Conservation (phyloP, 2,888 invertebrate species). For the Trachelus troglodyta region DNA sequence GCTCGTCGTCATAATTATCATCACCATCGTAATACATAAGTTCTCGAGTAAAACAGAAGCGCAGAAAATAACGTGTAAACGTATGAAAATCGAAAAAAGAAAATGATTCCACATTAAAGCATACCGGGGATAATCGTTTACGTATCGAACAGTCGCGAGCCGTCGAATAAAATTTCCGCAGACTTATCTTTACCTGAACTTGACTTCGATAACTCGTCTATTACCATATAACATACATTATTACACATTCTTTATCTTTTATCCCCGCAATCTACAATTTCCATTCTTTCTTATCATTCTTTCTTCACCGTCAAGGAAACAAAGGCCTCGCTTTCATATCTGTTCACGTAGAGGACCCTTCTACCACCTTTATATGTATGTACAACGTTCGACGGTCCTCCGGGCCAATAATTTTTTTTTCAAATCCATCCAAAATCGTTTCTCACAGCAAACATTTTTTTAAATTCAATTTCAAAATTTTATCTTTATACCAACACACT, state of each 20-base stretch:
- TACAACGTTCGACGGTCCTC: slow-evolving; percentile 22
- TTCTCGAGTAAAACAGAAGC: slow-evolving; percentile 43
- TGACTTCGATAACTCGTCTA: slow-evolving; percentile 1
- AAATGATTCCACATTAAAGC: slow-evolving; percentile 8
- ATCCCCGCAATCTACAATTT: background rate
- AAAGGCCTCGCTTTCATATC: background rate
- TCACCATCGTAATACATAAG: slow-evolving; percentile 31
- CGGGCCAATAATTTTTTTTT: slow-evolving; percentile 14
- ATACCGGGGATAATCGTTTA: background rate
- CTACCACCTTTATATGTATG: background rate
- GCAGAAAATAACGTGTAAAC: slow-evolving; percentile 20
- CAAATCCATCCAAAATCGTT: background rate
- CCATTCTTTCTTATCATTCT: no score
- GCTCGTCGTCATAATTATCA: background rate
- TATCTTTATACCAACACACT: background rate
- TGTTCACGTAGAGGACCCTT: background rate
- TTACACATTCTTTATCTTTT: background rate
- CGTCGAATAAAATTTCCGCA: background rate
- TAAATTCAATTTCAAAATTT: background rate
- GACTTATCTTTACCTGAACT: slow-evolving; percentile 10
- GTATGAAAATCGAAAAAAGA: slow-evolving; percentile 23
- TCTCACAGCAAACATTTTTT: background rate
- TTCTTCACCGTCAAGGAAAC: background rate
- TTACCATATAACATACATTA: background rate
- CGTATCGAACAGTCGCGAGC: background rate